phyloP scores from a whole-genome alignment of 2,888 invertebrate species.

The Drosophila paracracens region DNA sequence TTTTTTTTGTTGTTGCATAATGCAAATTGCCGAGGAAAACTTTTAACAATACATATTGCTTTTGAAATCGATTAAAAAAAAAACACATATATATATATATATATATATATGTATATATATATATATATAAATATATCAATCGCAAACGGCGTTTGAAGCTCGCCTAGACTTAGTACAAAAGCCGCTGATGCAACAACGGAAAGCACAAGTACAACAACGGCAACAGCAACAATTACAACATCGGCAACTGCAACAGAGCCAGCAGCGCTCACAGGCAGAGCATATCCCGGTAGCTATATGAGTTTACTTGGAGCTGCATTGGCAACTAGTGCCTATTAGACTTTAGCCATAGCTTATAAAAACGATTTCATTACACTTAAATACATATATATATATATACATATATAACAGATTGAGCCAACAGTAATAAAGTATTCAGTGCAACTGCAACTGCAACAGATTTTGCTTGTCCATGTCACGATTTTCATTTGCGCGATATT shows the following conservation, averaged over 20 bases:
- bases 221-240: conserved; percentile 35
- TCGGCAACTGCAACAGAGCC: conserved; percentile 30
- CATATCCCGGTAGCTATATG: conserved; percentile 63
- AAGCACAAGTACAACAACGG: conserved; percentile 28
- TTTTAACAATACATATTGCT: conserved; percentile 50
- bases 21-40: conserved; percentile 25
- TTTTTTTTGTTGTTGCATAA: conserved; percentile 19
- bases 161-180: conserved; percentile 65
- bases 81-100: background rate
- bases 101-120: background rate
- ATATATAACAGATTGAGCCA: conserved; percentile 49
- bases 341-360: conserved; percentile 25
- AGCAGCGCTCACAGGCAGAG: conserved; percentile 38
- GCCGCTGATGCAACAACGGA: conserved; percentile 48
- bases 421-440: conserved; percentile 15
- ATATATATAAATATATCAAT: conserved; percentile 8
- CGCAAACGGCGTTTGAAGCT: conserved; percentile 28
- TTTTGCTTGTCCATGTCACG: conserved; percentile 41
- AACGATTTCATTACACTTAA: conserved; percentile 37
- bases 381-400: conserved; percentile 6
- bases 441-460: conserved; percentile 20
- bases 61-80: conserved; percentile 30
- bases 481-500: conserved; percentile 43
- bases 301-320: conserved; percentile 46
- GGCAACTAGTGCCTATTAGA: conserved; percentile 61